These are phyloP conservation scores for Colletes collaris DNA, from an alignment of 2,888 invertebrate species.

Conservation along the genomic window DNA sequence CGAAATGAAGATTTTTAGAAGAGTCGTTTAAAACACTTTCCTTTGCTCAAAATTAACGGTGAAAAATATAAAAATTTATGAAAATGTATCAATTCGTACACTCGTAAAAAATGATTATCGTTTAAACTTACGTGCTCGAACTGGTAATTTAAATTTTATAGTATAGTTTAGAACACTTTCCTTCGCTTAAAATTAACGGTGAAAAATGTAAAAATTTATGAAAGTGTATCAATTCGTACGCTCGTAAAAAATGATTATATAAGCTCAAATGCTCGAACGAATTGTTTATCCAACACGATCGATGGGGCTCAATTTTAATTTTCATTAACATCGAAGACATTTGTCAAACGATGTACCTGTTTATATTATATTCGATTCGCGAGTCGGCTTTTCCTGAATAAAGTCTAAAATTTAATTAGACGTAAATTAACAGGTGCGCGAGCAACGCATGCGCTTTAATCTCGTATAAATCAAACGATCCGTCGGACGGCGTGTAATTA, in stretches of 20 bases:
- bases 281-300: too few relatives aligned
- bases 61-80: too few relatives aligned
- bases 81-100: too few relatives aligned
- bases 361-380: background rate
- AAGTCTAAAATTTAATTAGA: conserved; percentile 7
- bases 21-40: too few relatives aligned
- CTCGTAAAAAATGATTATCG: background rate
- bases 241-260: background rate
- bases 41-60: too few relatives aligned
- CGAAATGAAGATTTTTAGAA: too few relatives aligned
- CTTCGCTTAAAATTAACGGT: too few relatives aligned
- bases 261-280: background rate
- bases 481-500: conserved; percentile 72
- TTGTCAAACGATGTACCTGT: background rate
- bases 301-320: background rate
- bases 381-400: conserved; percentile 5
- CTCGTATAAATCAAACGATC: conserved; percentile 74
- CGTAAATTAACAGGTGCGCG: conserved; percentile 14
- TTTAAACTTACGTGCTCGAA: background rate
- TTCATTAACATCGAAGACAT: background rate
- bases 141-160: too few relatives aligned
- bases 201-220: too few relatives aligned
- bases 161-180: too few relatives aligned
- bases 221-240: too few relatives aligned
- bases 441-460: conserved; percentile 28